Conservation (phyloP, 2,797 vertebrate genomes). For the Channa striata region DNA sequence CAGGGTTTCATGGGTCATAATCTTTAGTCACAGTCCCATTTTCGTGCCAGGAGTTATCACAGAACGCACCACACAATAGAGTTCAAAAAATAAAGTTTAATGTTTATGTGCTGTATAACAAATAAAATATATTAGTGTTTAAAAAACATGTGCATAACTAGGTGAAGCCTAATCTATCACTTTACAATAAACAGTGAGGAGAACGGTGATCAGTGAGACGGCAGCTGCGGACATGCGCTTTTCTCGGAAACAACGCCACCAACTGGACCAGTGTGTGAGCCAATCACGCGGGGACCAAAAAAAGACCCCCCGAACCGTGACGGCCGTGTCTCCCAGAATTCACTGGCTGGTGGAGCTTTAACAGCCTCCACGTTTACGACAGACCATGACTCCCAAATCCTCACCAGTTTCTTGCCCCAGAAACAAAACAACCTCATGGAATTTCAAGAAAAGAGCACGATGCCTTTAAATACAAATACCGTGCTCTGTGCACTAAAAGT, state of each 20-base stretch:
- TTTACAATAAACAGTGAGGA: constrained; percentile 79
- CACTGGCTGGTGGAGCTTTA: neutral
- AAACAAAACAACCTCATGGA: constrained; percentile 26
- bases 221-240: constrained; percentile 59
- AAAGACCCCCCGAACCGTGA: neutral
- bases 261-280: constrained; percentile 44
- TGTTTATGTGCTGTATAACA: constrained; percentile 94
- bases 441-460: constrained; percentile 18
- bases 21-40: neutral
- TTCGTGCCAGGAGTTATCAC: constrained; percentile 42
- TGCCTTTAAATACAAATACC: constrained; percentile 45
- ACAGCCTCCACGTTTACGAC: neutral
- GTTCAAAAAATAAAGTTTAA: constrained; percentile 95
- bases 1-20: too few relatives aligned
- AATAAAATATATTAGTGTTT: constrained; percentile 99
- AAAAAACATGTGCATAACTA: constrained; percentile 89
- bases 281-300: constrained; percentile 3
- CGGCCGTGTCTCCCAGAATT: constrained; percentile 16
- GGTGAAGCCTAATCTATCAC: constrained; percentile 84
- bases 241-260: constrained; percentile 46
- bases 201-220: constrained; percentile 64
- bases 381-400: neutral
- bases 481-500: constrained; percentile 39
- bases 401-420: neutral
- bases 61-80: constrained; percentile 76